Conservation (phyloP, 2,113 vertebrate genomes). For the Sorex araneus region DNA sequence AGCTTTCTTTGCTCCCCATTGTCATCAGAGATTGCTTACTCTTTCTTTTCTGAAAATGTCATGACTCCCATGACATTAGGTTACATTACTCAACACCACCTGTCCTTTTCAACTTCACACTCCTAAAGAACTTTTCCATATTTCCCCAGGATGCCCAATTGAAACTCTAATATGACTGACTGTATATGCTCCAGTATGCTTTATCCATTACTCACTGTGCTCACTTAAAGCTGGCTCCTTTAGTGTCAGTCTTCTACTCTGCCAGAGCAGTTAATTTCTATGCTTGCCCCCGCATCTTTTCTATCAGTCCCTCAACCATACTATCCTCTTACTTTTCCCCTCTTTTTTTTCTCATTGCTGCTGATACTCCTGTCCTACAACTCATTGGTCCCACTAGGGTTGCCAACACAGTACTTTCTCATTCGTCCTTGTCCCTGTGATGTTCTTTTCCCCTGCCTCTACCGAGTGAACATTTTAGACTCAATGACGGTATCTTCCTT, state of each 20-base stretch:
- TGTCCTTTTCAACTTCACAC: not conserved
- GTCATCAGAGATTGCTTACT: not conserved
- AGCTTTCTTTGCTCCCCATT: not conserved
- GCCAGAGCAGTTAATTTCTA: not conserved
- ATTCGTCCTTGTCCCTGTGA: not conserved
- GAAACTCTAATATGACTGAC: not conserved
- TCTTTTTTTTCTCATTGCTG: not conserved
- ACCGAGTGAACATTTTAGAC: not conserved
- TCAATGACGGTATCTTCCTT: not conserved
- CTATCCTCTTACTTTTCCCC: too few relatives aligned
- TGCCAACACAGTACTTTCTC: not conserved
- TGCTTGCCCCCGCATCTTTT: not conserved
- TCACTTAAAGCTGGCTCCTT: not conserved
- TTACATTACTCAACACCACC: not conserved
- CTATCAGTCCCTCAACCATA: too few relatives aligned
- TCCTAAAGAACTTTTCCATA: not conserved
- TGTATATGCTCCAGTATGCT: not conserved
- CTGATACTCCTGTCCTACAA: not conserved
- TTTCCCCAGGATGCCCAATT: not conserved
- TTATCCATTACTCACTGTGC: not conserved
- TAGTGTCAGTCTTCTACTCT: not conserved
- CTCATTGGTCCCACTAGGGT: not conserved
- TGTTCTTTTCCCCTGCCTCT: not conserved
- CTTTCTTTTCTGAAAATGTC: not conserved
- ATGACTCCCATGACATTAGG: not conserved